A percentile compares a stretch with the other conserved stretches of the same genome.
These are phyloP conservation scores for Camponotus vicinus DNA, from an alignment of 1,140 invertebrate genomes.

Conservation along the genomic window DNA sequence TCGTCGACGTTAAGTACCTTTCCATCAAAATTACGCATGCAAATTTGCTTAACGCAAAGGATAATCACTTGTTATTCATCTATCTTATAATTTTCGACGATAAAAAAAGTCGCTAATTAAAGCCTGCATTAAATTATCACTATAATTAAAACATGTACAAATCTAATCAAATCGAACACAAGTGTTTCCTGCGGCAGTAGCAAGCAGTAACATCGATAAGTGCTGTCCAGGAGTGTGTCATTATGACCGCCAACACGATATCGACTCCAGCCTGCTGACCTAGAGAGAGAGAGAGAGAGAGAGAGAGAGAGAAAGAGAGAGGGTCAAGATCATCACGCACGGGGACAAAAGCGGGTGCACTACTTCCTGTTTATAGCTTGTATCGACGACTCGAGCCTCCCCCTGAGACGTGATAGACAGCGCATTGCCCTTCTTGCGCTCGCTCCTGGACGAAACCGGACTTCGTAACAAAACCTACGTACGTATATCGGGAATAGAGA, in stretches of 20 bases:
- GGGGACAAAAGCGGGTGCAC: background rate
- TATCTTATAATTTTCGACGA: background rate
- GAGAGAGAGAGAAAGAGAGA: background rate
- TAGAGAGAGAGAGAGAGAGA: constrained; percentile 47
- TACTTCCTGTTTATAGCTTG: constrained; percentile 67
- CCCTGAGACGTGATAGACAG: constrained; percentile 12
- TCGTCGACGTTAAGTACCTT: constrained; percentile 3
- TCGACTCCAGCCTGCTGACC: constrained; percentile 50
- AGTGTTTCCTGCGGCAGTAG: background rate
- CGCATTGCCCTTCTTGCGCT: constrained; percentile 36
- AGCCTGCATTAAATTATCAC: background rate
- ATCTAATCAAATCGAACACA: background rate
- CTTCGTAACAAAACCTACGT: constrained; percentile 57
- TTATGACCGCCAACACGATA: background rate
- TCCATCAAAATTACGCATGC: background rate
- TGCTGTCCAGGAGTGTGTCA: background rate
- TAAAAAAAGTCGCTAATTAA: background rate
- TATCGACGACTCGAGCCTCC: constrained; percentile 36
- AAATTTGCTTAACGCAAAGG: background rate
- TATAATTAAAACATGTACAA: background rate
- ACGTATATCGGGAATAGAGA: constrained; percentile 77
- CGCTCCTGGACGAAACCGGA: constrained; percentile 71
- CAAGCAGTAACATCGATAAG: constrained; percentile 26
- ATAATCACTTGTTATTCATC: background rate
- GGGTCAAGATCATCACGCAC: constrained; percentile 32